A percentile compares a stretch with the other conserved stretches of the same genome.
phyloP scores from a whole-genome alignment of 2,113 vertebrate species.

The Callopanchax toddi region DNA sequence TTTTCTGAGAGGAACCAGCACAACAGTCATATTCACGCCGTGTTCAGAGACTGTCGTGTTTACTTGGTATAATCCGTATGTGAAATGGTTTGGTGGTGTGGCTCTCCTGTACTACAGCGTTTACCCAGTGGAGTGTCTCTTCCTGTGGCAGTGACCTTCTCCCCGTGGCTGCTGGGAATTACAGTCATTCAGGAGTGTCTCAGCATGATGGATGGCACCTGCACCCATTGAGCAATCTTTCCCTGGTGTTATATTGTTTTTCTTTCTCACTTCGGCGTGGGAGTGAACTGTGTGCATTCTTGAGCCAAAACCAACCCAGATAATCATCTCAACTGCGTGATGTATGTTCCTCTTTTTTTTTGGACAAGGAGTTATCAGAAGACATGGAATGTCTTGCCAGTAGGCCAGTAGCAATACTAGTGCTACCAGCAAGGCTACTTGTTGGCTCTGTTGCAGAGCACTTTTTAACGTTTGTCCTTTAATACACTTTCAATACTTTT shows the following conservation, averaged over 20 bases:
- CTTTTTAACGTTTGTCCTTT: constrained; percentile 3
- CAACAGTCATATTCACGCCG: background rate
- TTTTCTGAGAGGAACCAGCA: background rate
- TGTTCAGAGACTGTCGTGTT: constrained; percentile 6
- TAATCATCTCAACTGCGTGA: constrained; percentile 76
- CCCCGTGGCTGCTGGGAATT: constrained; percentile 68
- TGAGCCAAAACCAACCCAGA: constrained; percentile 75
- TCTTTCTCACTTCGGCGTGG: constrained; percentile 77
- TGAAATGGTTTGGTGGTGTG: constrained; percentile 33
- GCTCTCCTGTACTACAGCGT: constrained; percentile 48
- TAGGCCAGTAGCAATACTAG: background rate
- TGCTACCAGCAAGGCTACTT: constrained; percentile 15
- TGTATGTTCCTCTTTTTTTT: constrained; percentile 59
- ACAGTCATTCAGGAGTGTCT: constrained; percentile 69
- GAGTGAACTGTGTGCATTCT: constrained; percentile 64
- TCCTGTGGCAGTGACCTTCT: constrained; percentile 68
- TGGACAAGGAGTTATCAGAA: constrained; percentile 52
- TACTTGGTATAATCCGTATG: constrained; percentile 31
- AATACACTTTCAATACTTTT: no score
- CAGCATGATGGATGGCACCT: constrained; percentile 79
- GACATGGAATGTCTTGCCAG: constrained; percentile 47
- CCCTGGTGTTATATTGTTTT: constrained; percentile 69
- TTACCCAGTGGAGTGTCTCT: constrained; percentile 45
- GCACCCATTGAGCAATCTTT: constrained; percentile 76
- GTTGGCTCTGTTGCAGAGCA: constrained; percentile 34